phyloP scores from a whole-genome alignment of 2,113 vertebrate species.

The Nansenia antarctica region DNA sequence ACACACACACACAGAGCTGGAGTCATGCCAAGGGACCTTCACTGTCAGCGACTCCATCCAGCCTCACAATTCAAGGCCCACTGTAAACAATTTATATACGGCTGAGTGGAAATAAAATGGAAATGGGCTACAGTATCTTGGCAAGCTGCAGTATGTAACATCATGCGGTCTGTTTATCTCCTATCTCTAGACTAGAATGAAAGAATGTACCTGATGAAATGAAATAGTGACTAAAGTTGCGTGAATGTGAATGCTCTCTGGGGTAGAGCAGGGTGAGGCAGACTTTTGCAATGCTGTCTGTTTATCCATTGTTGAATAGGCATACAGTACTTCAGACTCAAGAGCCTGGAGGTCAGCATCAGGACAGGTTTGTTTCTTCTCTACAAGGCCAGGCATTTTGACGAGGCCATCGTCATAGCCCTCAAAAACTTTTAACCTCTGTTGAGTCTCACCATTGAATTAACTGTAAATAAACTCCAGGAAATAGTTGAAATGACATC shows the following conservation, averaged over 20 bases:
- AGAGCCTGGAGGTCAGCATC: no score
- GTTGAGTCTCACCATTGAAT: slow-evolving; percentile 19
- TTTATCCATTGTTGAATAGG: no score
- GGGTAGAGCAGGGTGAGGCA: neutral
- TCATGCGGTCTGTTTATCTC: neutral
- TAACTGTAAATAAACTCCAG: slow-evolving; percentile 44
- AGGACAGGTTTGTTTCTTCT: neutral
- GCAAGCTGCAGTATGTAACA: neutral
- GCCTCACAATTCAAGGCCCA: slow-evolving; percentile 11
- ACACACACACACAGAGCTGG: neutral
- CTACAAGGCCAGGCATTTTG: neutral
- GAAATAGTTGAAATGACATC: slow-evolving; percentile 40
- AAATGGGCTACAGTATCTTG: neutral
- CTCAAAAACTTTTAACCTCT: slow-evolving; percentile 24
- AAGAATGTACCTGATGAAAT: no score
- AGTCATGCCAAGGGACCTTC: neutral
- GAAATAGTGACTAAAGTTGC: neutral
- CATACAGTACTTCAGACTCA: no score
- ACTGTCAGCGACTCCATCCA: slow-evolving; percentile 4
- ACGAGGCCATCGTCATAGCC: neutral
- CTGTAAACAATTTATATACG: slow-evolving; percentile 30
- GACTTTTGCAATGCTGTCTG: no score
- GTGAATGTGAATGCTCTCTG: neutral
- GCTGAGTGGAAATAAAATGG: slow-evolving; percentile 6
- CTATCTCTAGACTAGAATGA: slow-evolving; percentile 12